Evolutionary conservation across 1,140 invertebrate species (phyloP).

Genomic region (Yoshiicerus persimilis): DNA sequence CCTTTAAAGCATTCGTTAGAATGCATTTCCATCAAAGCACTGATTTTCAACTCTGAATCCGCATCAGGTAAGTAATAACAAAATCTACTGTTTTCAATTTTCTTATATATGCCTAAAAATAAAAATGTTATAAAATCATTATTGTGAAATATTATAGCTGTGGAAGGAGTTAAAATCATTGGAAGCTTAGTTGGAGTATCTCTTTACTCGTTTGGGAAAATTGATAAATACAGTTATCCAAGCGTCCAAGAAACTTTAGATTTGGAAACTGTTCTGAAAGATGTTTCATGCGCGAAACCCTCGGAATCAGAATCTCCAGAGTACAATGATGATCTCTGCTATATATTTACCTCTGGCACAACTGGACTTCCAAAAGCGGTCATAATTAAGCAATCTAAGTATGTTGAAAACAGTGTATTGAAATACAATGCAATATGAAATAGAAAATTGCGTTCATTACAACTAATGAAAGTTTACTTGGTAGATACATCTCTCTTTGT

Average conservation of each 20-base stretch:
- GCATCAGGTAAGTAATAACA: constrained; percentile 59
- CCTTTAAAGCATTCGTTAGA: constrained; percentile 78
- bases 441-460: neutral
- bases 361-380: constrained; percentile 70
- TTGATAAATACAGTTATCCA: neutral
- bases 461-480: neutral
- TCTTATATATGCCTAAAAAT: neutral
- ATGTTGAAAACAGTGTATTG: neutral
- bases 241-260: neutral
- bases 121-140: constrained; percentile 65
- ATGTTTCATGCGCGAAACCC: neutral
- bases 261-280: neutral
- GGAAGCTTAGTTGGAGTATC: neutral
- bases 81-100: neutral
- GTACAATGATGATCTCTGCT: constrained; percentile 68
- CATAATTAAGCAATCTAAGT: constrained; percentile 33
- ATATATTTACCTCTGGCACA: constrained; percentile 91
- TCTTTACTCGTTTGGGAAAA: neutral
- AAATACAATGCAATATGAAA: neutral
- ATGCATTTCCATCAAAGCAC: constrained; percentile 74
- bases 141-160: constrained; percentile 59
- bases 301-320: constrained; percentile 49
- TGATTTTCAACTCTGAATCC: constrained; percentile 77
- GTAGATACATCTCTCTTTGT: neutral
- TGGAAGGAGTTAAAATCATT: constrained; percentile 67